Conservation (phyloP, 2,797 vertebrate genomes). For the Muscicapa striata region DNA sequence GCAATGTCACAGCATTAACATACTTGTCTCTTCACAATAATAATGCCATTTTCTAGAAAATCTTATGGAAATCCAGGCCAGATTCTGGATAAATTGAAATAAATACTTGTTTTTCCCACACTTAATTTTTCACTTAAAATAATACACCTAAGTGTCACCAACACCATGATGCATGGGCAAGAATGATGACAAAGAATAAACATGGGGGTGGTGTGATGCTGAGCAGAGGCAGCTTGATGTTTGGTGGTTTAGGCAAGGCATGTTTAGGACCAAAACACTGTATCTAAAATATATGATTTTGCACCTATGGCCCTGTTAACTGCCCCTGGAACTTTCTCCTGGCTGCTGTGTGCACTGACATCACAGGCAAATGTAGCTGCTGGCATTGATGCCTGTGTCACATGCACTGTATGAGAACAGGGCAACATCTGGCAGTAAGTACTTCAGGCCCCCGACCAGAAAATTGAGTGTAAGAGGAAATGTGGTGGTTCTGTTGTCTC, state of each 20-base stretch:
- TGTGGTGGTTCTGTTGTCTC: background rate
- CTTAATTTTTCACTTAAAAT: background rate
- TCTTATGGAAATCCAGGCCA: background rate
- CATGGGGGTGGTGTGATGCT: constrained; percentile 18
- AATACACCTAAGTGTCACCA: background rate
- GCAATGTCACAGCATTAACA: background rate
- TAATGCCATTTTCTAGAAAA: background rate
- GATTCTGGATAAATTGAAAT: background rate
- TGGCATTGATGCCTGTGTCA: constrained; percentile 16
- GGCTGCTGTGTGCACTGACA: background rate
- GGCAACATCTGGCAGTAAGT: constrained; percentile 46
- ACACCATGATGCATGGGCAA: background rate
- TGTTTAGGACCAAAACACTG: background rate
- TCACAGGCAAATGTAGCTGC: background rate
- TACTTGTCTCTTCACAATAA: background rate
- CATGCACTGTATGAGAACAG: background rate
- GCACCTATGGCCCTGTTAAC: background rate
- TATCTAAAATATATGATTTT: background rate
- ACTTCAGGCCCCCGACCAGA: background rate
- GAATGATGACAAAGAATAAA: constrained; percentile 1
- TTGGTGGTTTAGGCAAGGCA: background rate
- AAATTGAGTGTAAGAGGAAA: constrained; percentile 26
- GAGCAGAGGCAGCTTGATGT: background rate
- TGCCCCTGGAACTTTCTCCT: background rate
- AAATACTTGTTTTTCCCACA: background rate